Conservation (phyloP, 2,888 invertebrate species). For the Gandaritis pyraliata region DNA sequence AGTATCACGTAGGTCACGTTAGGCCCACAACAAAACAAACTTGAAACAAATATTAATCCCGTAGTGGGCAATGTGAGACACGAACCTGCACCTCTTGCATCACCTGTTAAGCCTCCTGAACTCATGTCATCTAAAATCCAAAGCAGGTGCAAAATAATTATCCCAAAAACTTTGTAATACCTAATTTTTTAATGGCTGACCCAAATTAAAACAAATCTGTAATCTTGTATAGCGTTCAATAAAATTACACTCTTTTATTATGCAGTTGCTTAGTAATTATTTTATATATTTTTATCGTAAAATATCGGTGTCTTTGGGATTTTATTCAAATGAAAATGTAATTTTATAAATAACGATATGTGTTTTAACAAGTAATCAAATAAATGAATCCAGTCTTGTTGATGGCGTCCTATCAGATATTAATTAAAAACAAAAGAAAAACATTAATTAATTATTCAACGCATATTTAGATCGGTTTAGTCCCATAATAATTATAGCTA, state of each 20-base stretch:
- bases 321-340: conserved; percentile 2
- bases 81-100: background rate
- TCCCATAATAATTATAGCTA: too few relatives aligned
- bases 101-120: background rate
- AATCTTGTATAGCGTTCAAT: conserved; percentile 8
- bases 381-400: too few relatives aligned
- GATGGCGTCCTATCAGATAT: too few relatives aligned
- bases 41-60: too few relatives aligned
- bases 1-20: too few relatives aligned
- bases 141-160: conserved; percentile 26
- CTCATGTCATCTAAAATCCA: background rate
- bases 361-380: too few relatives aligned
- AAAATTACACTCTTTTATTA: conserved; percentile 4
- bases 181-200: conserved; percentile 8
- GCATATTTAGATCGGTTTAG: too few relatives aligned
- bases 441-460: too few relatives aligned
- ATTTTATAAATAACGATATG: background rate
- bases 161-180: conserved; percentile 6
- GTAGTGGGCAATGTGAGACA: background rate
- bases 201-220: conserved; percentile 19
- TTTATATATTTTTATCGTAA: background rate
- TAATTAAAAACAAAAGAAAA: too few relatives aligned
- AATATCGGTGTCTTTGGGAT: background rate
- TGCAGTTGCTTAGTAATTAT: conserved; percentile 1
- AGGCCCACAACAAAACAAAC: too few relatives aligned